Evolutionary conservation across 2,113 vertebrate genomes (phyloP).

Genomic region (Scomber colias): DNA sequence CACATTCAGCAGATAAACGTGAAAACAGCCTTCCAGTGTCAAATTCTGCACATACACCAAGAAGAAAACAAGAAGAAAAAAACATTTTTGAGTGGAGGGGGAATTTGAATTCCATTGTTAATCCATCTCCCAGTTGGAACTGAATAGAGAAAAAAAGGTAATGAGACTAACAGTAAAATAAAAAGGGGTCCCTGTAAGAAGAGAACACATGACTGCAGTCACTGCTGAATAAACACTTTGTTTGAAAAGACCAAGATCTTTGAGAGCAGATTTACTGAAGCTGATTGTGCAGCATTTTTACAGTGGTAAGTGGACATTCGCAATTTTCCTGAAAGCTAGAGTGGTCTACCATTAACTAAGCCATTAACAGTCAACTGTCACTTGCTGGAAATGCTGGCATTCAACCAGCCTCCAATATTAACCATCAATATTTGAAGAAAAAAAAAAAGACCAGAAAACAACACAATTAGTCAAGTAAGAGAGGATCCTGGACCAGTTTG

Average conservation of each 20-base stretch:
- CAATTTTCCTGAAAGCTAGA: conserved; percentile 27
- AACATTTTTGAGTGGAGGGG: no score
- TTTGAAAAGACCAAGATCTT: background rate
- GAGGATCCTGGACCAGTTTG: background rate
- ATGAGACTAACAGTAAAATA: no score
- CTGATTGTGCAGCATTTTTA: conserved; percentile 24
- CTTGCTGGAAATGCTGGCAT: conserved; percentile 18
- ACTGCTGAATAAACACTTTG: no score
- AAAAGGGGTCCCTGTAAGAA: no score
- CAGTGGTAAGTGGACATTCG: background rate
- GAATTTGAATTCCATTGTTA: no score
- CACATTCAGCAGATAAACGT: no score
- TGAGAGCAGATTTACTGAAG: background rate
- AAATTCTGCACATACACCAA: no score
- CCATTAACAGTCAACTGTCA: background rate
- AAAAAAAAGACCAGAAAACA: background rate
- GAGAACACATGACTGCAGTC: background rate
- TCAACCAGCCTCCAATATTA: conserved; percentile 3
- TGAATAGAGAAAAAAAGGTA: no score
- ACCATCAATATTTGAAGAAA: background rate
- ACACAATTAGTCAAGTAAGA: background rate
- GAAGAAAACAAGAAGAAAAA: no score
- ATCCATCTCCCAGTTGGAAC: no score
- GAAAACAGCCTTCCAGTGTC: no score
- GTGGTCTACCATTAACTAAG: background rate